Conservation (phyloP, 1,140 invertebrate genomes). For the Anastrepha obliqua region DNA sequence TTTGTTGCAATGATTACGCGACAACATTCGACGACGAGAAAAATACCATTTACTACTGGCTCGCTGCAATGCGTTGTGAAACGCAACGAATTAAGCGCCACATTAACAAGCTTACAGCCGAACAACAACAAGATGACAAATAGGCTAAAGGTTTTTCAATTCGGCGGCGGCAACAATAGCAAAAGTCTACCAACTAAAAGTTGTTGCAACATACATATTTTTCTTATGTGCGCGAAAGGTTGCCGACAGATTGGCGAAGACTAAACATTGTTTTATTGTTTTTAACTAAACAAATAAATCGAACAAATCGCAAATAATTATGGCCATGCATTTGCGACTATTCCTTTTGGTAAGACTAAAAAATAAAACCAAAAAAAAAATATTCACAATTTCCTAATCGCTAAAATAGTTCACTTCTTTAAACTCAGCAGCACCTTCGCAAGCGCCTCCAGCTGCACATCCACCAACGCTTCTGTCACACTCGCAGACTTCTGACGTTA, state of each 20-base stretch:
- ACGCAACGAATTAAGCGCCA: slow-evolving; percentile 38
- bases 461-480: slow-evolving; percentile 17
- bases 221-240: neutral
- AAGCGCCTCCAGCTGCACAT: slow-evolving; percentile 48
- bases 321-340: neutral
- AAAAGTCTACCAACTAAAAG: neutral
- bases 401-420: neutral
- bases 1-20: slow-evolving; percentile 53
- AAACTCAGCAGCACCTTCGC: slow-evolving; percentile 18
- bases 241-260: neutral
- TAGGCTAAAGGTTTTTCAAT: slow-evolving; percentile 39
- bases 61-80: slow-evolving; percentile 24
- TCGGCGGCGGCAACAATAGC: neutral
- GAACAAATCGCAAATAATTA: slow-evolving; percentile 52
- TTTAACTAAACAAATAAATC: neutral
- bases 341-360: neutral
- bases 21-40: slow-evolving; percentile 13
- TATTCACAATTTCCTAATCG: slow-evolving; percentile 5
- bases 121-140: slow-evolving; percentile 26
- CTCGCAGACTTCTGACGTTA: neutral
- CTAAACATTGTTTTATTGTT: neutral
- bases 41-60: slow-evolving; percentile 33
- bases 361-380: neutral
- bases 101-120: slow-evolving; percentile 6
- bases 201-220: neutral